Evolutionary conservation across 2,888 invertebrate genomes (phyloP).

Genomic region (Leistus spinibarbis): DNA sequence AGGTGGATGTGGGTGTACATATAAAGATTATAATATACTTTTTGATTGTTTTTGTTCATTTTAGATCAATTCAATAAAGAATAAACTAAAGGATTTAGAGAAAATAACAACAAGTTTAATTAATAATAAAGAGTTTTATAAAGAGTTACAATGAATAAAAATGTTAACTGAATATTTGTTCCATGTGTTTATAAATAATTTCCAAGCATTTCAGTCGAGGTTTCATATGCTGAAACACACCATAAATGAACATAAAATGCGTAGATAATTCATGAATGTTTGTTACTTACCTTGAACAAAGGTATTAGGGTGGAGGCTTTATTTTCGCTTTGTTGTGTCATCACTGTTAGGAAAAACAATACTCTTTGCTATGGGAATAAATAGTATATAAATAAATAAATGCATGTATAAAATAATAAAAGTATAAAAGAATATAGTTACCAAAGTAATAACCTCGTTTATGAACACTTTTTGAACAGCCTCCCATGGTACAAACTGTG

Average conservation of each 20-base stretch:
- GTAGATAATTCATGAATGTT: conserved; percentile 4
- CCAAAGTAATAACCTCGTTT: conserved; percentile 58
- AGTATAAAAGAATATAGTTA: conserved; percentile 44
- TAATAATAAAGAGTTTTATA: conserved; percentile 18
- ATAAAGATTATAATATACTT: neutral
- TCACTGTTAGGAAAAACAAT: conserved; percentile 54
- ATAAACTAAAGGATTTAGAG: conserved; percentile 12
- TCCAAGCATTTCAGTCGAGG: conserved; percentile 55
- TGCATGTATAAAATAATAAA: conserved; percentile 18
- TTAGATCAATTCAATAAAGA: conserved; percentile 8
- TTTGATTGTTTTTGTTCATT: neutral
- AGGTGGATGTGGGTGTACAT: neutral
- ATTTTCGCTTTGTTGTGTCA: conserved; percentile 49
- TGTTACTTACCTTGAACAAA: conserved; percentile 53
- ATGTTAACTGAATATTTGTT: conserved; percentile 28
- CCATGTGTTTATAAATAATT: conserved; percentile 49
- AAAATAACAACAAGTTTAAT: neutral
- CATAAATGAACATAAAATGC: conserved; percentile 26
- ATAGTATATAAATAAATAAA: conserved; percentile 8
- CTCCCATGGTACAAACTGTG: conserved; percentile 52
- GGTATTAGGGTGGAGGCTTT: conserved; percentile 51
- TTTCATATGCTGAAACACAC: conserved; percentile 50
- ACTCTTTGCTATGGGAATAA: conserved; percentile 53
- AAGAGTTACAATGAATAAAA: conserved; percentile 3
- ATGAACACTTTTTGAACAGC: conserved; percentile 55